phyloP scores from a whole-genome alignment of 2,113 vertebrate species.

The Onychorhynchus coronatus region DNA sequence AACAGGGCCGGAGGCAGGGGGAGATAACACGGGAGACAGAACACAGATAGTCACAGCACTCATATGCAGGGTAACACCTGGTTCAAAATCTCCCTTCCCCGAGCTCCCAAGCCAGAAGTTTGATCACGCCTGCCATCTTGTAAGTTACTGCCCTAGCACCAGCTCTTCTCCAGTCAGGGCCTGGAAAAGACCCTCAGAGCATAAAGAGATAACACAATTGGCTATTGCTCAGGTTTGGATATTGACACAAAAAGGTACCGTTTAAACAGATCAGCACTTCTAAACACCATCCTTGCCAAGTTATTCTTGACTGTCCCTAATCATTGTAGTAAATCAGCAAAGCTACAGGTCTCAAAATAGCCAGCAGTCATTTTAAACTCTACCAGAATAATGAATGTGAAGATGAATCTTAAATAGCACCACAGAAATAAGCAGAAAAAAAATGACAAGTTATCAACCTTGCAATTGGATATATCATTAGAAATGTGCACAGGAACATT shows the following conservation, averaged over 20 bases:
- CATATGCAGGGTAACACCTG: fast-evolving
- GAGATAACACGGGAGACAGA: background rate
- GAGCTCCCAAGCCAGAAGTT: background rate
- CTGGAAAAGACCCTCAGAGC: background rate
- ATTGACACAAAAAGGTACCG: background rate
- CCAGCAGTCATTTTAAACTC: background rate
- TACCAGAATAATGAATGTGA: background rate
- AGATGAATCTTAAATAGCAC: background rate
- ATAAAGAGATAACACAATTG: background rate
- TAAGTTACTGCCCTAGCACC: background rate
- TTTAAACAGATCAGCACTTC: background rate
- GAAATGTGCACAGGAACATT: background rate
- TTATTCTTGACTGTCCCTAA: background rate
- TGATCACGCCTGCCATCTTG: fast-evolving
- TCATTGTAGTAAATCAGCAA: background rate
- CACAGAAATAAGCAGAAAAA: background rate
- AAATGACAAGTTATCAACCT: background rate
- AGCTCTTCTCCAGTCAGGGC: background rate
- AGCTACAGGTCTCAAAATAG: background rate
- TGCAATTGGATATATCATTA: constrained; percentile 31
- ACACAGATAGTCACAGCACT: background rate
- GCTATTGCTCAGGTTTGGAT: background rate
- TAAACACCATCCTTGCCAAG: background rate
- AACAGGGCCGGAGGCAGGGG: background rate
- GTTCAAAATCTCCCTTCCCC: background rate